These are phyloP conservation scores for Leistus spinibarbis DNA, from an alignment of 2,888 invertebrate genomes.

Conservation along the genomic window DNA sequence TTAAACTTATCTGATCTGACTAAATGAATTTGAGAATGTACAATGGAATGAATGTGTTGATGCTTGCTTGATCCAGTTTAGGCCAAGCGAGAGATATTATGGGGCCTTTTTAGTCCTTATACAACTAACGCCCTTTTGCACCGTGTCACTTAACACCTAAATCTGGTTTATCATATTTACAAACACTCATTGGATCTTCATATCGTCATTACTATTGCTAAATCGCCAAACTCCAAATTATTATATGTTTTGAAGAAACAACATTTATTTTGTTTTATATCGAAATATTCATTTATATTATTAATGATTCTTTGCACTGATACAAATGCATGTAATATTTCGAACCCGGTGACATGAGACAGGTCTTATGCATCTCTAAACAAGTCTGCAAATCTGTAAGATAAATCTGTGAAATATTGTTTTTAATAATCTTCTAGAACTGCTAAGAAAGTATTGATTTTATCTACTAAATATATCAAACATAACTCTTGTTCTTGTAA, in stretches of 20 bases:
- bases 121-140: background rate
- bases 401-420: too few species aligned
- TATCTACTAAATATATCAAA: too few species aligned
- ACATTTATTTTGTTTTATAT: background rate
- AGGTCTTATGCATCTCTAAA: too few species aligned
- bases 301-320: too few species aligned
- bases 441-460: too few species aligned
- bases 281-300: background rate
- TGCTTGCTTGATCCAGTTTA: background rate
- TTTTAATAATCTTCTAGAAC: too few species aligned
- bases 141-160: background rate
- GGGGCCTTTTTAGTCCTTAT: background rate
- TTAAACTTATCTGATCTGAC: background rate
- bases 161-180: background rate
- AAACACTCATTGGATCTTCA: background rate
- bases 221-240: background rate
- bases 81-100: background rate
- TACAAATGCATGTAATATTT: too few species aligned
- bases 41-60: background rate
- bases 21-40: slow-evolving; percentile 7
- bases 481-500: too few species aligned
- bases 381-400: too few species aligned
- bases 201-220: background rate
- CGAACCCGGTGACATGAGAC: too few species aligned
- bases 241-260: background rate